Percentiles rank a stretch among this genome's conserved stretches.
These are phyloP conservation scores for Melanotus villosus DNA, from an alignment of 2,888 invertebrate genomes.

Conservation along the genomic window DNA sequence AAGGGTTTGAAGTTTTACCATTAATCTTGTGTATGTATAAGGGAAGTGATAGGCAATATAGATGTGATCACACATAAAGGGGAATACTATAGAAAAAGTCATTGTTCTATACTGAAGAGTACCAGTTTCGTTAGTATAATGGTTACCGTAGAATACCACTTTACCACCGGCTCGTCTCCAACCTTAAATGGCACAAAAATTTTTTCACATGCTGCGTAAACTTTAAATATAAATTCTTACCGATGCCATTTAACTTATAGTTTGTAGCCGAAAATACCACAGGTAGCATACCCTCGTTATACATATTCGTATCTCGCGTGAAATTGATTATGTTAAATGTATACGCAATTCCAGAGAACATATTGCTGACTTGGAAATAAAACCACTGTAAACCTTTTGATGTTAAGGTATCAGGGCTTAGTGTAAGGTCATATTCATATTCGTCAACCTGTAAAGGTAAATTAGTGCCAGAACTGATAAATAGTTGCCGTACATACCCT, in stretches of 20 bases:
- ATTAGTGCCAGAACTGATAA: too few species aligned
- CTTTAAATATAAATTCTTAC: too few species aligned
- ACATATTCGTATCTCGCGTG: slow-evolving; percentile 88
- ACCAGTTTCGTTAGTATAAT: slow-evolving; percentile 71
- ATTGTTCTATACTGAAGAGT: slow-evolving; percentile 80
- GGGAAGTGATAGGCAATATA: slow-evolving; percentile 92
- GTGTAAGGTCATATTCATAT: slow-evolving; percentile 85
- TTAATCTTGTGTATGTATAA: slow-evolving; percentile 84
- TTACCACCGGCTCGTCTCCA: slow-evolving; percentile 83
- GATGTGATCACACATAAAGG: slow-evolving; percentile 82
- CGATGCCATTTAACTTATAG: slow-evolving; percentile 72
- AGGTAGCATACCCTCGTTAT: slow-evolving; percentile 91
- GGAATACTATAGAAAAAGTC: slow-evolving; percentile 84
- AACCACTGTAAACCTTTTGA: slow-evolving; percentile 89
- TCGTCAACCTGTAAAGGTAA: slow-evolving; percentile 76
- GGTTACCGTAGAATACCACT: slow-evolving; percentile 88
- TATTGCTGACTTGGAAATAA: slow-evolving; percentile 89
- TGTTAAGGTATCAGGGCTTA: slow-evolving; percentile 88
- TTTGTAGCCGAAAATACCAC: slow-evolving; percentile 87
- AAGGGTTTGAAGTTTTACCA: too few species aligned
- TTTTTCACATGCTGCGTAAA: too few species aligned
- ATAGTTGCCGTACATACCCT: slow-evolving; percentile 79
- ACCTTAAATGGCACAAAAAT: too few species aligned
- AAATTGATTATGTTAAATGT: slow-evolving; percentile 91
- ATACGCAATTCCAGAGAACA: slow-evolving; percentile 79